Conservation (phyloP, 2,888 invertebrate genomes). For the Cryptophagus acutangulus region DNA sequence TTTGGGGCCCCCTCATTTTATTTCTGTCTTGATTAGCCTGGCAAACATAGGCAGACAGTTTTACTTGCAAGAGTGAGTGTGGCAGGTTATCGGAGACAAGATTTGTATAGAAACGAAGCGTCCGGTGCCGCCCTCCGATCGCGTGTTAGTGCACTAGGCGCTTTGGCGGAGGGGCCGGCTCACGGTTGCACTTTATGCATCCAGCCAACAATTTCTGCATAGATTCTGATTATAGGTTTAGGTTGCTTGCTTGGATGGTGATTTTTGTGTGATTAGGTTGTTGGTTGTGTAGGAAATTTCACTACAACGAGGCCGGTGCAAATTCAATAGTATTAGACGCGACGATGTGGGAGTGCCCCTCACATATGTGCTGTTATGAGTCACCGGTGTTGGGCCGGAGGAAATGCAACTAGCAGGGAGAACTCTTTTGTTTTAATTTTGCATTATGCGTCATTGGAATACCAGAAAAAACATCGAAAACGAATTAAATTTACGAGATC, state of each 20-base stretch:
- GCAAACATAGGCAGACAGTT: constrained; percentile 1
- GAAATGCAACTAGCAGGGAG: constrained; percentile 29
- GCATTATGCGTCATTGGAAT: constrained; percentile 21
- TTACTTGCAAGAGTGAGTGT: not conserved
- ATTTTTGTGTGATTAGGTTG: no score
- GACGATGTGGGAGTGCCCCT: constrained; percentile 34
- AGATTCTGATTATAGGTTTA: no score
- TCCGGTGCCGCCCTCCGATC: constrained; percentile 29
- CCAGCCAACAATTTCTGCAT: no score
- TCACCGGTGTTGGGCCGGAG: constrained; percentile 28
- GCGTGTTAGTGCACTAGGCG: constrained; percentile 21
- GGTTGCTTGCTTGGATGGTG: no score
- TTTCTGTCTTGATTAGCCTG: no score
- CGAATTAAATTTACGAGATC: no score
- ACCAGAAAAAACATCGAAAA: no score
- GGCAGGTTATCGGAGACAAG: not conserved
- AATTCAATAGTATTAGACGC: no score
- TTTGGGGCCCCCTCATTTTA: no score
- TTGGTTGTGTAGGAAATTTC: no score
- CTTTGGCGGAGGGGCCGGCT: constrained; percentile 12
- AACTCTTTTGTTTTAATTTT: constrained; percentile 31
- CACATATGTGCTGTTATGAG: constrained; percentile 20
- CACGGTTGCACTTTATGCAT: no score
- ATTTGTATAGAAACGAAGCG: constrained; percentile 5
- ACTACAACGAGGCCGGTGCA: no score